Evolutionary conservation across 1,140 invertebrate species (phyloP), one percentile per base, ranked within the genome.

Genomic region (Andricus grossulariae): DNA sequence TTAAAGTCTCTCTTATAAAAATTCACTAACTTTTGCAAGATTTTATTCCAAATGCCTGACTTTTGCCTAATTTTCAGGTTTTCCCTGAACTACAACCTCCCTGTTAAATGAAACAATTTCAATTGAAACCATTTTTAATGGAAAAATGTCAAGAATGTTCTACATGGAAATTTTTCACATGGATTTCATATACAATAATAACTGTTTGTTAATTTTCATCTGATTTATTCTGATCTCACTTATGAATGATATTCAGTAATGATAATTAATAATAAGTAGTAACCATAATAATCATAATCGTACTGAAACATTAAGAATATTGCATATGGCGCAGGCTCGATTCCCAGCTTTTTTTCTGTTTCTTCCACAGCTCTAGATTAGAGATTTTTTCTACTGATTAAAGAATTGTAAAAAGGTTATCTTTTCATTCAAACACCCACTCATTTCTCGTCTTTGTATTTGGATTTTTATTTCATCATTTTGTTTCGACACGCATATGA

Each of bases 171-270:
- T 32, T 32, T 32, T 32, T 32, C 13, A 19, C 55, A 15, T 25
- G 39, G 15, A 25, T 39, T 66, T 55, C 11, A 55, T 19, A 55
- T 0, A 11, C n/a, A 55, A 21, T 10, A 19, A 12, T 21, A 21
- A 19, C 13, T 18, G 51, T 7, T 1, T 16, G 12, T 6, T n/a
- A 54, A 18, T 54, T 15, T 16, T n/a, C 3, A 54, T 54, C 16
- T 15, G 16, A 54, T 52, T 77, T 73, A 77, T 77, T 77, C 77
- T 77, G 79, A 72, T 75, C 51, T 49, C 25, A 52, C 80, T 82
- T 82, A 79, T 83, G 86, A 87, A 85, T 83, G 76, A 83, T 85
- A 85, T 83, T 82, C 77, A 77, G 84, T 86, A 85, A 86, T 85
- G 80, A 84, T 83, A 85, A 32, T 32, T 32, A 32, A 32, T 32